Conservation (phyloP, 1,140 invertebrate species). For the Chelonus insularis region DNA sequence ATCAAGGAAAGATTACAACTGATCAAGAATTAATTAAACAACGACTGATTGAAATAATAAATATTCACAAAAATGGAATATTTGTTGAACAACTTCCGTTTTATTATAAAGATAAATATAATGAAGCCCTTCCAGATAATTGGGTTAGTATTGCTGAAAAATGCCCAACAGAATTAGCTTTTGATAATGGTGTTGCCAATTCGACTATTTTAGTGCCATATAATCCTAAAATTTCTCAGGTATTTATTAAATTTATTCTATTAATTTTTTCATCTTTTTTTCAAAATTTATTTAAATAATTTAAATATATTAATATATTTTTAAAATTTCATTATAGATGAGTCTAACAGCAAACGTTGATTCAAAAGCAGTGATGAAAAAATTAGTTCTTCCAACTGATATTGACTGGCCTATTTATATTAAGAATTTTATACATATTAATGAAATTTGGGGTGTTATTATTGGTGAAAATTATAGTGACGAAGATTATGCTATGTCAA, state of each 20-base stretch:
- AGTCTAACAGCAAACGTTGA: no score
- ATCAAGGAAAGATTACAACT: no score
- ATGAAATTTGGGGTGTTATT: slow-evolving; percentile 63
- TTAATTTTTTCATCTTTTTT: no score
- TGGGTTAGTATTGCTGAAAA: slow-evolving; percentile 61
- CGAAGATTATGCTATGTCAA: slow-evolving; percentile 49
- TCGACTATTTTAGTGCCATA: slow-evolving; percentile 53
- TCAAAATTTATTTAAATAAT: no score
- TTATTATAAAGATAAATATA: slow-evolving; percentile 58
- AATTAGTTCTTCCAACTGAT: slow-evolving; percentile 58
- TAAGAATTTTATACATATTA: slow-evolving; percentile 58
- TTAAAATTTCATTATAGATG: no score
- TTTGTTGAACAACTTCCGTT: slow-evolving; percentile 43
- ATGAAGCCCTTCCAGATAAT: slow-evolving; percentile 60
- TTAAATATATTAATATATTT: no score
- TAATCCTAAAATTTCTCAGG: not conserved
- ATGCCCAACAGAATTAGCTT: slow-evolving; percentile 48
- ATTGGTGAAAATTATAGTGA: slow-evolving; percentile 61
- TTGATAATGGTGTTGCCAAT: slow-evolving; percentile 58
- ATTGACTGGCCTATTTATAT: slow-evolving; percentile 62
- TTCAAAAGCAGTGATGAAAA: slow-evolving; percentile 41
- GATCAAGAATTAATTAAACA: slow-evolving; percentile 44
- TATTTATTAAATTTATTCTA: no score
- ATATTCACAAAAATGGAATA: slow-evolving; percentile 60
- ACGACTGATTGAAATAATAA: slow-evolving; percentile 58